Conservation (phyloP, 2,888 invertebrate species). For the Doris montereyensis region DNA sequence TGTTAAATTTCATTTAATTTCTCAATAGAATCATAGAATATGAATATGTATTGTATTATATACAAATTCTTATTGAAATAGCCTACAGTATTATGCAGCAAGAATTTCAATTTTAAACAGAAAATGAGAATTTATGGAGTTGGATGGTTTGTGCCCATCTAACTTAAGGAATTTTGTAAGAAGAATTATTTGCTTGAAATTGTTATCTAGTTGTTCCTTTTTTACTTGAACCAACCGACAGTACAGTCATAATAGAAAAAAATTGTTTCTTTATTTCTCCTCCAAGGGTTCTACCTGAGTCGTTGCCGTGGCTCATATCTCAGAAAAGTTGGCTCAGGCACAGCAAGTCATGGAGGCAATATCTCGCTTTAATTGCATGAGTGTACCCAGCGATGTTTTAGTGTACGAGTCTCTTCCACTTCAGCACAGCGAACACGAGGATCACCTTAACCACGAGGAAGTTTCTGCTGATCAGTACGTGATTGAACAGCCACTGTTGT, state of each 20-base stretch:
- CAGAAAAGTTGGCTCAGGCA: conserved; percentile 49
- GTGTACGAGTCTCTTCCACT: conserved; percentile 9
- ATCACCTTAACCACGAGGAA: too few relatives aligned
- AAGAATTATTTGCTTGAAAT: background rate
- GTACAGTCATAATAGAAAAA: too few relatives aligned
- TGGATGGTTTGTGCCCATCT: too few relatives aligned
- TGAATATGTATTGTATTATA: too few relatives aligned
- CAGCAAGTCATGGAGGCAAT: conserved; percentile 48
- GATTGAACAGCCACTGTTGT: conserved; percentile 24
- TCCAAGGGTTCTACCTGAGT: conserved; percentile 60
- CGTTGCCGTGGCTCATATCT: conserved; percentile 61
- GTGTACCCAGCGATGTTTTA: background rate
- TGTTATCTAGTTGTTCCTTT: background rate
- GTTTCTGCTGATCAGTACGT: background rate
- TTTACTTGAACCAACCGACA: background rate
- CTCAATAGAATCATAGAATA: too few relatives aligned
- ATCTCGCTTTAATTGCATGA: conserved; percentile 50
- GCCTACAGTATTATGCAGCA: too few relatives aligned
- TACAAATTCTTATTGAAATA: too few relatives aligned
- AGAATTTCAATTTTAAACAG: too few relatives aligned
- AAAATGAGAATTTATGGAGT: too few relatives aligned
- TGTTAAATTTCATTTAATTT: too few relatives aligned
- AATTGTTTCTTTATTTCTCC: background rate
- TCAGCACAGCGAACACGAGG: too few relatives aligned
- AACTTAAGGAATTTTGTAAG: too few relatives aligned